A percentile compares a stretch with the other conserved stretches of the same genome.
Evolutionary conservation across 2,888 invertebrate species (phyloP).

Genomic region (Epistrophe eligans): DNA sequence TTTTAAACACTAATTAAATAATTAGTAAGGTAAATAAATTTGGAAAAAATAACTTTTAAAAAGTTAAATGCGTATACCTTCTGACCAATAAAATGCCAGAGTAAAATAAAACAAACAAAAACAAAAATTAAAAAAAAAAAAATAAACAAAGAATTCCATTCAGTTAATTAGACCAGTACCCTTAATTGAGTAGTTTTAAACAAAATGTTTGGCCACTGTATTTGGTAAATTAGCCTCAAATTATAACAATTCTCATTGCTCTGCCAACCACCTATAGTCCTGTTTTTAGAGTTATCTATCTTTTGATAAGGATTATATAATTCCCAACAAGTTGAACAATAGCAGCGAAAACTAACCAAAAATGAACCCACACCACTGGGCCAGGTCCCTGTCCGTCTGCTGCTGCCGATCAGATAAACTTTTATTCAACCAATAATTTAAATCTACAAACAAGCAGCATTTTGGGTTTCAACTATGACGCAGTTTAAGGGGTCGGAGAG

Average conservation of each 20-base stretch:
- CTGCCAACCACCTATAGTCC: slow-evolving; percentile 8
- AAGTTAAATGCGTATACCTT: background rate
- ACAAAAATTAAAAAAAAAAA: background rate
- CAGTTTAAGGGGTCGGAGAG: slow-evolving; percentile 13
- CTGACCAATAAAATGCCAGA: slow-evolving; percentile 13
- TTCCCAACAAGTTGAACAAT: slow-evolving; percentile 39
- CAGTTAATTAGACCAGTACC: slow-evolving; percentile 27
- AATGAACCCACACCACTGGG: slow-evolving; percentile 10
- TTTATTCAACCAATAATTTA: slow-evolving; percentile 57
- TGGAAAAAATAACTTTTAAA: background rate
- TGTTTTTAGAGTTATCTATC: slow-evolving; percentile 14
- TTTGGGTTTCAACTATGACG: slow-evolving; percentile 22
- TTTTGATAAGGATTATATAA: slow-evolving; percentile 40
- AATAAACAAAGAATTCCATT: slow-evolving; percentile 21
- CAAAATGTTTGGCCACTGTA: slow-evolving; percentile 50
- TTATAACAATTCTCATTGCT: slow-evolving; percentile 47
- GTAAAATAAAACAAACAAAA: slow-evolving; percentile 10
- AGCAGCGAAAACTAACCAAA: slow-evolving; percentile 39
- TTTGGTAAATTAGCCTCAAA: slow-evolving; percentile 42
- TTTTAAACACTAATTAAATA: background rate
- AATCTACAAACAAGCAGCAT: slow-evolving; percentile 56
- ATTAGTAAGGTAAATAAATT: background rate
- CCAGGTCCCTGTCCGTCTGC: background rate
- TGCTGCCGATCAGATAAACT: slow-evolving; percentile 45
- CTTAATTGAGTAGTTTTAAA: slow-evolving; percentile 44